Evolutionary conservation across 2,888 invertebrate species (phyloP), one percentile per base, ranked within the genome.

Genomic region (Brachypalpus laphriformis): DNA sequence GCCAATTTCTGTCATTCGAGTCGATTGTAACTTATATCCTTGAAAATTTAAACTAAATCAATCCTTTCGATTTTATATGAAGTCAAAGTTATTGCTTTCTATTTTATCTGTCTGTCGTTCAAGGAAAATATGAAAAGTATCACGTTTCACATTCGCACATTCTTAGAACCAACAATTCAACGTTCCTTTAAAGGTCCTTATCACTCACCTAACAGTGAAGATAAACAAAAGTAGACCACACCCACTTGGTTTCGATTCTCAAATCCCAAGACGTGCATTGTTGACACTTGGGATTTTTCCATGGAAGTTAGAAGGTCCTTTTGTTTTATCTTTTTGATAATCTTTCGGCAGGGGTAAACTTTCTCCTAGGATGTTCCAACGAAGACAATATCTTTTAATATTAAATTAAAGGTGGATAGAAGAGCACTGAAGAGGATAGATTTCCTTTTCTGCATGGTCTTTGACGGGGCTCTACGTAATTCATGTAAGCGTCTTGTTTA

Each of bases 361-460:
- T 72, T 51, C 34, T 18, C 0, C 7, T 18, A 16, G 49, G 45
- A 56, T 57, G 34, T 31, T 71, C 51, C 42, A 49, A 37, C 20
- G 22, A 49, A 56, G 77, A 45, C 56, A 71, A 59, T 51, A 71
- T 51, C 71, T 71, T 71, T 65, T 31, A 45, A 34, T 42, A 71
- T 70, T 34, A 63, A 49, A 76, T 82, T 76, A 63, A 70, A 63
- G 76, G 51, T 70, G 34, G 34, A 54, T 61, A n/a, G 22, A 54
- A 14, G 70, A n/a, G 20, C 9, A 37, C 11, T 61, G 68, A 51
- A 14, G 57, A 16, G 40, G 31, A 42, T 42, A 25, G 14, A 25
- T 40, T 54, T 63, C 18, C 20, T 9, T 56, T 20, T 28, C 5
- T 25, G 22, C n/a, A 18, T 22, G 16, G 16, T 1, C 14, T 8